Base-by-base conservation (phyloP, 2,113 vertebrate species). In the Alexandromys fortis region DNA sequence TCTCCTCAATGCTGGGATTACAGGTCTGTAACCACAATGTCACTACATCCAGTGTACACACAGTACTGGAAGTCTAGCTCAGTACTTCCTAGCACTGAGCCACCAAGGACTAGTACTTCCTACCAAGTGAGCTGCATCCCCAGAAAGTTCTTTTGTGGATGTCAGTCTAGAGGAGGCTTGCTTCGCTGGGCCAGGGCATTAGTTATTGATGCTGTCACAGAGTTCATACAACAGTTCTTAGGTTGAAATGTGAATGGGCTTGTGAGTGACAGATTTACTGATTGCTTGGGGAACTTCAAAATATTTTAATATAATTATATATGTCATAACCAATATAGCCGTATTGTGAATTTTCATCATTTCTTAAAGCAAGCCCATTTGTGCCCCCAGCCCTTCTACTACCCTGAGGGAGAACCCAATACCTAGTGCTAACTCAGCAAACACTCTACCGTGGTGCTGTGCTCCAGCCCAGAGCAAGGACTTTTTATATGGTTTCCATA, bases 231-330 rank as follows among this genome's bases (percentile, higher is more conserved):
- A 30, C 16, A 42, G 19, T 95, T 35, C 79, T 92, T 70, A 70
- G 35, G 63, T 79, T 58, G 21, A 81, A 87, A 82, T 63, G 49
- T 14, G n/a, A 72, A 65, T n/a, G 72, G 68, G 42, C 13, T 47
- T 52, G 21, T 3, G 0, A 75, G 70, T 38, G 17, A 38, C 38
- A 21, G 70, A 38, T 72, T 21, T 8, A 38, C 70, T 72, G 70
- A 72, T 72, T 72, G 35, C 8, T 38, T 21, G 70, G 68, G 35
- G 35, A 0, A n/a, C 70, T 72, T n/a, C 2, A 81, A 5, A 92
- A 55, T 91, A 72, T 85, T 94, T 49, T 86, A n/a, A 90, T 75
- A 79, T 90, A 30, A 68, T 67, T 91, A 35, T 83, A 3, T 63
- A 75, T 87, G 38, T 49, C 68, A 16, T 16, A 77, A 7, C 61